A percentile compares a stretch with the other conserved stretches of the same genome.
phyloP scores from a whole-genome alignment of 2,888 invertebrate genomes.

The Ormyrus pomaceus region DNA sequence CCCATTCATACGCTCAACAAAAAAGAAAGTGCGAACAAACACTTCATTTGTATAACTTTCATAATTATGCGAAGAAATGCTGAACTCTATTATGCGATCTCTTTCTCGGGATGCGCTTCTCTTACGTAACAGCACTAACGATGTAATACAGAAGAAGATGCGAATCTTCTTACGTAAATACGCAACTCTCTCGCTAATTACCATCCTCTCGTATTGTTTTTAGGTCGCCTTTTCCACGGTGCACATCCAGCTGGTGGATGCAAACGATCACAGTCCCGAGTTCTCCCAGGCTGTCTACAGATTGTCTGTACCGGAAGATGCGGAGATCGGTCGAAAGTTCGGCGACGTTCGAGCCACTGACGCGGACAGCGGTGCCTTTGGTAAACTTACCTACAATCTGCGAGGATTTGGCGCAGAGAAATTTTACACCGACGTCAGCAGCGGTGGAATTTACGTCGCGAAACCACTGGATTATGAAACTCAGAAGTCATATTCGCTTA shows the following conservation, averaged over 20 bases:
- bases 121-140: constrained; percentile 14
- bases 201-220: constrained; percentile 37
- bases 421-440: constrained; percentile 82
- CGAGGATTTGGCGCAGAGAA: constrained; percentile 88
- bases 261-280: constrained; percentile 87
- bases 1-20: too few relatives aligned
- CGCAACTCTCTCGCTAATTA: background rate
- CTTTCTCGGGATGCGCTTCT: too few relatives aligned
- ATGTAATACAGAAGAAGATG: background rate
- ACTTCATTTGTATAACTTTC: too few relatives aligned
- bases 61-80: too few relatives aligned
- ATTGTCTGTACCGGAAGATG: constrained; percentile 82
- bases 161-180: background rate
- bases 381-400: constrained; percentile 84
- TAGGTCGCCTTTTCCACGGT: constrained; percentile 80
- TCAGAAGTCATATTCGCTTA: constrained; percentile 87
- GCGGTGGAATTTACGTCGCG: constrained; percentile 83
- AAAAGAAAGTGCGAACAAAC: too few relatives aligned
- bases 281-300: constrained; percentile 82
- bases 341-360: constrained; percentile 84
- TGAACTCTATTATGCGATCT: too few relatives aligned
- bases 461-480: constrained; percentile 86
- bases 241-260: constrained; percentile 83
- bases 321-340: constrained; percentile 80
- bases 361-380: constrained; percentile 84